Base-by-base conservation (phyloP, 2,888 invertebrate species). In the Mactromeris polynyma region DNA sequence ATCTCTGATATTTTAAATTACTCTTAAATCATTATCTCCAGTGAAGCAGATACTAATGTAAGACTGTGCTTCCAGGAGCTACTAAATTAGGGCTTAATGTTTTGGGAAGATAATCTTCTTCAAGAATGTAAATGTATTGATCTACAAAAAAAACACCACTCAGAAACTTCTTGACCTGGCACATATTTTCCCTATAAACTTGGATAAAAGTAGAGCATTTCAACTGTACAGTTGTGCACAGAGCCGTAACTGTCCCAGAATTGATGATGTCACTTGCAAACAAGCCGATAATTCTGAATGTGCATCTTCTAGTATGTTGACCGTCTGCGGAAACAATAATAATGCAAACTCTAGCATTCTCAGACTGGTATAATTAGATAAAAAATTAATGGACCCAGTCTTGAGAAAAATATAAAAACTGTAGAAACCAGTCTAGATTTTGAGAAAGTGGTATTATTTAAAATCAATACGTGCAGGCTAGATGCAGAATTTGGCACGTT, bases 401-500 rank as follows among this genome's bases (percentile, higher is more conserved):
- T 69, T 36, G 33, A 46, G 46, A 73, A 69, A 46, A 14, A 33
- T 73, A 9, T 26, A 73, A 83, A 83, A 83, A 73, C 31, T 31
- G n/a, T 42, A 33, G 73, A 46, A 40, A 83, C 83, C 46, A 73
- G 69, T 83, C 83, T 73, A 46, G 83, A 83, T 36, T 33, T 73
- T 73, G 42, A 83, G 83, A 78, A 78, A n/a, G 84, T 38, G n/a
- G 40, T 54, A 84, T 84, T 78, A 78, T 84, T 84, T 84, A 78
- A 84, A 84, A 84, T 84, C 84, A 54, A 84, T 84, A 78, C 36
- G 78, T 84, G 84, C 84, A 84, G 54, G 79, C 36, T 46, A 38
- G 84, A 84, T 84, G 84, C 84, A 84, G 78, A 78, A 84, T 83
- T 83, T 83, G 83, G 83, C 83, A 83, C 83, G 36, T 83, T 46